Evolutionary conservation across 2,797 vertebrate genomes (phyloP), one percentile per base, ranked within the genome.

Genomic region (Molothrus aeneus): DNA sequence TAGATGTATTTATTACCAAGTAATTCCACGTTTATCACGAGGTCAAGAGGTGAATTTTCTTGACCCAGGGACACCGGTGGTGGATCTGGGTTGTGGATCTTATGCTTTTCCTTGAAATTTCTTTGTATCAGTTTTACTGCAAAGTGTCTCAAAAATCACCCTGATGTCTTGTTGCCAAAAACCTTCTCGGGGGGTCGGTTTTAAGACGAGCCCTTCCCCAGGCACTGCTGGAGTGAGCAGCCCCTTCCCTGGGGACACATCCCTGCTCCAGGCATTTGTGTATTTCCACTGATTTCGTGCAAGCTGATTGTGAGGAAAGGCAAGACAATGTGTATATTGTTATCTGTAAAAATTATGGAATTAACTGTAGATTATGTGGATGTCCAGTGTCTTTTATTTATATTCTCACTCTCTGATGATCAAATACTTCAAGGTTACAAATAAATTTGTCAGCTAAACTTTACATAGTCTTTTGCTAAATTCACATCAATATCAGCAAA

Each of bases 391-490:
- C 98, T 98, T 97, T 97, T 98, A 99, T 99, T 99, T 99, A 99
- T 98, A 92, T 57, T 95, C 93, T 95, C 90, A 96, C 96, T 99
- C 98, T 98, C 98, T 98, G 97, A 98, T 98, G 98, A 98, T 98
- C 97, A 96, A 98, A 98, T 98, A 95, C 97, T 97, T 98, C 97
- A 97, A 98, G 97, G 97, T 97, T 98, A 98, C 98, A 98, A 97
- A 99, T 99, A 99, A 99, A 99, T 99, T 98, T 99, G 98, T 99
- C 98, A 98, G 97, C 97, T 98, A 97, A 98, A 97, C 93, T 95
- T 93, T 94, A 63, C 83, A 83, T 7, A 38, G 92, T 93, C 79
- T 95, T 94, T 60, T 28, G 73, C 89, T 96, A 86, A 93, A 90
- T 97, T 92, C 63, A 40, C 77, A 25, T 34, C 28, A 1, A 4